Evolutionary conservation across 2,797 vertebrate genomes (phyloP), one percentile per base, ranked within the genome.

Genomic region (Telmatherina bonti): DNA sequence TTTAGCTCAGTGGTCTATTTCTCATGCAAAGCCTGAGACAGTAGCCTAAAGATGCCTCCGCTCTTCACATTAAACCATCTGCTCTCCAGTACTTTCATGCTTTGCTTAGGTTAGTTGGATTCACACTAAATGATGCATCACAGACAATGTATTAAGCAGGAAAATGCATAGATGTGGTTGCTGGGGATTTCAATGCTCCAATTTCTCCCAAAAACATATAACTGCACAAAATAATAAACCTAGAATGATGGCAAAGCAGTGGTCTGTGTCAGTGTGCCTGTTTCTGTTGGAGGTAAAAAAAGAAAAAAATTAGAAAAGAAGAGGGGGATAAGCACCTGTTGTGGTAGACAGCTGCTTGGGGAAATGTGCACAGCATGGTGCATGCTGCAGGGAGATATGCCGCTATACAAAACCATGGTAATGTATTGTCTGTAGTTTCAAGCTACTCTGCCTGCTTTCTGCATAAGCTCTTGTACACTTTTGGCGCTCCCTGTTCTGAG

Each of bases 271-370:
- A 62, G 22, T 33, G 36, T 45, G 61, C 35, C 47, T 62, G 59
- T 79, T 62, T 70, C 7, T 59, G 51, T 65, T 55, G 13, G 67
- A 77, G 69, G 55, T 58, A 33, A 60, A 79, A 70, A 54, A 1
- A 33, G n/a, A n/a, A n/a, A n/a, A n/a, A n/a, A n/a, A n/a, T n/a
- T n/a, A n/a, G n/a, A n/a, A n/a, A n/a, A n/a, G n/a, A n/a, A n/a
- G n/a, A n/a, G n/a, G n/a, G 43, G 24, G 26, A 26, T 27, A 45
- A 67, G 76, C 54, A 82, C 60, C 80, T 80, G 81, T 74, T 88
- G 74, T 71, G 64, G 36, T 68, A 70, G 61, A 74, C 79, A 76
- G 67, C 76, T 78, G 72, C 55, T 66, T 59, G 26, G 56, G 29
- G 53, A 85, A 67, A 76, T 83, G 55, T 30, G 38, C 67, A 74